Percentiles rank a stretch among this genome's conserved stretches.
These are phyloP conservation scores for Lepus americanus DNA, from an alignment of 2,113 vertebrate genomes.

Conservation along the genomic window DNA sequence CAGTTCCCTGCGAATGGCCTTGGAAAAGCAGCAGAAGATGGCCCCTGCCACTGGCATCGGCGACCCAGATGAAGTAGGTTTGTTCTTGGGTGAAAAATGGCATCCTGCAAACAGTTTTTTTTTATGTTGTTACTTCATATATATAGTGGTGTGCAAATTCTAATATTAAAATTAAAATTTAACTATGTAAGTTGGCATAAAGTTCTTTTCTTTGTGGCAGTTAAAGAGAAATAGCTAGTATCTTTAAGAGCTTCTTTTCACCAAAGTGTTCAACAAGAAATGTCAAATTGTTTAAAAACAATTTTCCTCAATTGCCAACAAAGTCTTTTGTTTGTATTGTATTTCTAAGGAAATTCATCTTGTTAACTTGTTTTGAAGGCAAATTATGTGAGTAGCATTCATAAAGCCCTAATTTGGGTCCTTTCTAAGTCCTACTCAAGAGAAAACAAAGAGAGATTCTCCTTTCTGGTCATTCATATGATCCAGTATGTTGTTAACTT, in stretches of 20 bases:
- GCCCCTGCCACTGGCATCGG: too few relatives aligned
- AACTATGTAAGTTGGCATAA: neutral
- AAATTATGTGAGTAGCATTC: conserved; percentile 27
- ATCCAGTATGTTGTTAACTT: neutral
- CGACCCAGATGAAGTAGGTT: too few relatives aligned
- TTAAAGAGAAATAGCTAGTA: neutral
- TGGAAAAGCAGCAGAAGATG: too few relatives aligned
- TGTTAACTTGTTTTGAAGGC: conserved; percentile 2
- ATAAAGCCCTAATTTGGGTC: neutral
- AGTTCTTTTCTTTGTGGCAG: neutral
- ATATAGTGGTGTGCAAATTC: neutral
- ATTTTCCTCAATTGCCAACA: conserved; percentile 44
- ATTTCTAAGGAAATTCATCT: conserved; percentile 43
- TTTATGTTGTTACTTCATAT: neutral
- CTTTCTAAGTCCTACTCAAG: neutral
- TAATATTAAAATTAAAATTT: conserved; percentile 14
- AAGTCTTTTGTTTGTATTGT: conserved; percentile 36
- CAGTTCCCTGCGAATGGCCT: too few relatives aligned
- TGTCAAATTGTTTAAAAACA: neutral
- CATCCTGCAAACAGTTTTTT: neutral
- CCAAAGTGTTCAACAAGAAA: conserved; percentile 49
- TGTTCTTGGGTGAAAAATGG: neutral
- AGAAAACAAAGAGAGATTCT: neutral
- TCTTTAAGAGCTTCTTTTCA: neutral
- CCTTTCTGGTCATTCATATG: neutral